Base-by-base conservation (phyloP, 1,140 invertebrate species). In the Parasteatoda tepidariorum region DNA sequence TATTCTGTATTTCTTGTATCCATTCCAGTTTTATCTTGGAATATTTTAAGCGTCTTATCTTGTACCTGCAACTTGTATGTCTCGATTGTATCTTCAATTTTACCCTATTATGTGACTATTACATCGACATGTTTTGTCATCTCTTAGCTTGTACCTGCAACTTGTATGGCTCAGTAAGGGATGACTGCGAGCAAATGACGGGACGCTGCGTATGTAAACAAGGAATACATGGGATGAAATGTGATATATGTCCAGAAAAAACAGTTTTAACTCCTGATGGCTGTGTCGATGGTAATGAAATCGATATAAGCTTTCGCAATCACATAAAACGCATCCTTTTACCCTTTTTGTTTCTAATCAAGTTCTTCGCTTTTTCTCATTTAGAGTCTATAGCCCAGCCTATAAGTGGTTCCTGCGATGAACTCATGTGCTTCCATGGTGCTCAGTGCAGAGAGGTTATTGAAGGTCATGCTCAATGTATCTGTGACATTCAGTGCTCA, bases 151-250 rank as follows among this genome's bases (percentile, higher is more conserved):
- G 95, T 88, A 92, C 92, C 22, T 96, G 95, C 87, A 94, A 94
- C 31, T 88, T 92, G 6, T 93, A 93, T 86, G 95, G 95, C 0
- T 94, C 94, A 0, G 92, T 92, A 0, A 90, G 94, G 59, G 93
- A 94, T 81, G 95, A 96, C 88, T 96, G 95, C 88, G 94, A 95
- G 85, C 95, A 96, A 89, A 95, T 94, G 92, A 94, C 92, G 1
- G 95, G 95, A 30, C 90, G 92, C 15, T 94, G 93, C 88, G 93
- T 95, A 22, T 96, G 95, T 89, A 94, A 94, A 87, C 90, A 91
- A 2, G 92, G 92, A 15, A 92, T 94, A n/a, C 90, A 91, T 54
- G 94, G 95, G 18, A 92, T 94, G 86, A 95, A 95, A 86, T 96
- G 94, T 89, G 95, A 95, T 54, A 92, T 93, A 30, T 98, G 96